phyloP scores from a whole-genome alignment of 1,140 invertebrate species.

The Holcopasites calliopsidis region DNA sequence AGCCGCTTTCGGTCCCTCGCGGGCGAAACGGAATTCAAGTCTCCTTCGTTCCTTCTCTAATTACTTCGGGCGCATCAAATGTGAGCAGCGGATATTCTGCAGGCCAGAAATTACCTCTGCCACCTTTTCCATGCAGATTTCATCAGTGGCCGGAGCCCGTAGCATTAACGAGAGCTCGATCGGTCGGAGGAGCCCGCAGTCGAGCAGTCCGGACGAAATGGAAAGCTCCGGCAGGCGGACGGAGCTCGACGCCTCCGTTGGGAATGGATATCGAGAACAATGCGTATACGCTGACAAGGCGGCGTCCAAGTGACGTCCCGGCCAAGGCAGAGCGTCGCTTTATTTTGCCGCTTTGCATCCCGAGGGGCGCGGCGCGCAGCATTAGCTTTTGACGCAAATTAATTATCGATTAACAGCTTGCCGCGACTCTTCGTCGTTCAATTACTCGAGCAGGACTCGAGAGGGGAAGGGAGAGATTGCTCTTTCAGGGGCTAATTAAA shows the following conservation, averaged over 20 bases:
- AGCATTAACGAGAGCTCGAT: slow-evolving; percentile 31
- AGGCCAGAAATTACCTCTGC: neutral
- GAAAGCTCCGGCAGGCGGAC: slow-evolving; percentile 50
- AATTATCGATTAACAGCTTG: slow-evolving; percentile 47
- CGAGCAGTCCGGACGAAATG: slow-evolving; percentile 12
- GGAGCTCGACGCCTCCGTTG: slow-evolving; percentile 48
- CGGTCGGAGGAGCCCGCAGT: slow-evolving; percentile 30
- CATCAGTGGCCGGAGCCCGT: slow-evolving; percentile 12
- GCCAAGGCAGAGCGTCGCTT: slow-evolving; percentile 16
- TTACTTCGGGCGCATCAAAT: slow-evolving; percentile 17
- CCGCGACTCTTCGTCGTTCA: slow-evolving; percentile 14
- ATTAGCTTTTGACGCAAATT: slow-evolving; percentile 45
- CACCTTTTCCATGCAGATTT: slow-evolving; percentile 44
- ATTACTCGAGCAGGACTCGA: slow-evolving; percentile 28
- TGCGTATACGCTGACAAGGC: slow-evolving; percentile 44
- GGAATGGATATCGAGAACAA: slow-evolving; percentile 33
- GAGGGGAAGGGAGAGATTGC: neutral
- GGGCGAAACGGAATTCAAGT: neutral
- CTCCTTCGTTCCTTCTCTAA: neutral
- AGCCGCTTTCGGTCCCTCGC: neutral
- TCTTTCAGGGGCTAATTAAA: slow-evolving; percentile 35
- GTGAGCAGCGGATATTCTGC: slow-evolving; percentile 22
- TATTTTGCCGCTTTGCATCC: neutral
- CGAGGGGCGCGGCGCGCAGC: neutral
- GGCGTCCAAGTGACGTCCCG: slow-evolving; percentile 37